Evolutionary conservation across 92 coral and sea anemone genomes (phyloP), one percentile per base, ranked within the genome.

Genomic region (Porites rus): DNA sequence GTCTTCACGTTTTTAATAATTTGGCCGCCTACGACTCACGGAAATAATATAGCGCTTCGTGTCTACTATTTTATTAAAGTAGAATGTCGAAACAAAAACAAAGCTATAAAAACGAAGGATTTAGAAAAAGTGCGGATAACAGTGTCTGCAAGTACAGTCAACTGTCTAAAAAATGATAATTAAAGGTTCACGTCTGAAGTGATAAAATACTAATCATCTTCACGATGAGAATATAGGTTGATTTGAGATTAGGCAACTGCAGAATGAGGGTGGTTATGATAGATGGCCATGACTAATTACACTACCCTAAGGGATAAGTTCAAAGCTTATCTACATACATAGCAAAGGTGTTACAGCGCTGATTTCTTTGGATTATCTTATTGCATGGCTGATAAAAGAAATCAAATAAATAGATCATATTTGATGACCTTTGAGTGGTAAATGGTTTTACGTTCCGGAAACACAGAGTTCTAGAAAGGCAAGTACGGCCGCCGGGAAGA

Each of bases 391-490:
- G 51, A 83, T 19, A 24, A 58, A 72, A 31, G 63, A 83, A 83
- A 83, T 51, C 69, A 72, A 83, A 65, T 74, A 77, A 31, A 24
- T 46, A 50, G 50, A 59, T 63, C 20, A 19, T 73, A 51, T 62
- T 70, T 83, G 14, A 63, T 83, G 87, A 73, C 80, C 87, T 74
- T 17, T 83, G 80, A 65, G 80, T 72, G 72, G 80, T 54, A 61
- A 72, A 74, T 22, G 25, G 76, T 72, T 60, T 59, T 82, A 14
- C 56, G 60, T 17, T 56, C 86, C 86, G 86, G 78, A 82, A 60
- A 74, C 61, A 60, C 51, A 3, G 51, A 51, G 87, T 51, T 43
- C 51, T 54, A 18, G 43, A 70, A 53, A 46, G 72, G 14, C 72
- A 82, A 82, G 56, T 50, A 60, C 61, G 38, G 62, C 43, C 87